Conservation (phyloP, 2,888 invertebrate genomes). For the Platerodrilus igneus region DNA sequence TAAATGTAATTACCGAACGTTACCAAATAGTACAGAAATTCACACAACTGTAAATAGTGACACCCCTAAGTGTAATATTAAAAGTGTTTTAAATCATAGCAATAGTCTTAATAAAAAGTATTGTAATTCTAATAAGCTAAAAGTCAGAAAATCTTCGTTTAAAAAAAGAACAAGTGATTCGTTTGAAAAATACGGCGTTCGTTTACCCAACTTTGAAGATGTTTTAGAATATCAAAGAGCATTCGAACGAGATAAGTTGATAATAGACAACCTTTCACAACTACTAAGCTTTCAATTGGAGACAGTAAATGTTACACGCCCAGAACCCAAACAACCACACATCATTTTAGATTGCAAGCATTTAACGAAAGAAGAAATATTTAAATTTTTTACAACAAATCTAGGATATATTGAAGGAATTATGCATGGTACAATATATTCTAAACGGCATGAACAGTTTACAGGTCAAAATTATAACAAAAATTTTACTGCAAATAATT, state of each 20-base stretch:
- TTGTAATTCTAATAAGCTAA: too few species aligned
- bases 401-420: slow-evolving; percentile 21
- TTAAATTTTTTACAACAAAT: slow-evolving; percentile 19
- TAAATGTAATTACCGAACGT: too few species aligned
- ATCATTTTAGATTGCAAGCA: slow-evolving; percentile 22
- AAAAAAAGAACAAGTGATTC: slow-evolving; percentile 7
- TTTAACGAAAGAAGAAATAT: slow-evolving; percentile 18
- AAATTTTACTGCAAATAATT: slow-evolving; percentile 23
- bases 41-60: too few species aligned
- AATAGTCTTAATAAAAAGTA: too few species aligned
- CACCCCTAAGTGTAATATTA: too few species aligned
- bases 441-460: slow-evolving; percentile 22
- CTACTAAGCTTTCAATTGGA: too few species aligned
- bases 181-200: slow-evolving; percentile 11
- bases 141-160: too few species aligned
- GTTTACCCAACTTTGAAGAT: slow-evolving; percentile 8
- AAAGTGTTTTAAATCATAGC: too few species aligned
- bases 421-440: slow-evolving; percentile 13
- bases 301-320: slow-evolving; percentile 6
- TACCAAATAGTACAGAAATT: too few species aligned
- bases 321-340: not conserved
- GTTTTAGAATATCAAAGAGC: slow-evolving; percentile 7
- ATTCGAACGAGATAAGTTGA: slow-evolving; percentile 8
- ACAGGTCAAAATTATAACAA: slow-evolving; percentile 10
- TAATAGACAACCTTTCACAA: slow-evolving; percentile 11